phyloP scores from a whole-genome alignment of 2,113 vertebrate species.

The Dolichotis patagonum region DNA sequence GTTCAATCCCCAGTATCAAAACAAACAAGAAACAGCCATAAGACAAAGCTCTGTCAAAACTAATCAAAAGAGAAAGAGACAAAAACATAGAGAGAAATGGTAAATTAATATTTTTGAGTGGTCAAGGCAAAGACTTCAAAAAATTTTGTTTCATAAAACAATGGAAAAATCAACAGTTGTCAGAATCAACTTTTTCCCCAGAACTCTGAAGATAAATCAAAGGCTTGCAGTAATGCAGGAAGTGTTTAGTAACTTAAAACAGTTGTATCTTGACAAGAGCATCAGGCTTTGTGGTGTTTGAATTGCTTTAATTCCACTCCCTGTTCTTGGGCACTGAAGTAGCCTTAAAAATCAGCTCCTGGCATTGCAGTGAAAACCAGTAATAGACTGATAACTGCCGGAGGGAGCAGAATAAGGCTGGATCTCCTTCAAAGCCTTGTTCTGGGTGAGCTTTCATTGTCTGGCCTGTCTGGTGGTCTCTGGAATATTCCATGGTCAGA shows the following conservation, averaged over 20 bases:
- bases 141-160: neutral
- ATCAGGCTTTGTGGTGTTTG: neutral
- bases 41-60: conserved; percentile 7
- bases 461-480: neutral
- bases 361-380: neutral
- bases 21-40: neutral
- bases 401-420: neutral
- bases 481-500: neutral
- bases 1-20: no score
- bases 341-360: neutral
- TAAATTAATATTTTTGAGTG: neutral
- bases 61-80: neutral
- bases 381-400: neutral
- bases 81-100: neutral
- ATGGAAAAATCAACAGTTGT: neutral
- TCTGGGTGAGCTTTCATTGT: neutral
- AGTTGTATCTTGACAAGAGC: neutral
- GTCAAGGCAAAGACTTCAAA: neutral
- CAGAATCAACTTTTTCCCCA: neutral
- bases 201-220: neutral
- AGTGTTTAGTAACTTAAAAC: neutral
- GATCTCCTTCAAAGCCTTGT: neutral
- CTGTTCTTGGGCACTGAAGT: neutral
- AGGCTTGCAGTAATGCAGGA: neutral
- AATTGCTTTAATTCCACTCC: neutral